Evolutionary conservation across 2,888 invertebrate species (phyloP), one percentile per base, ranked within the genome.

Genomic region (Nomada lathburiana): DNA sequence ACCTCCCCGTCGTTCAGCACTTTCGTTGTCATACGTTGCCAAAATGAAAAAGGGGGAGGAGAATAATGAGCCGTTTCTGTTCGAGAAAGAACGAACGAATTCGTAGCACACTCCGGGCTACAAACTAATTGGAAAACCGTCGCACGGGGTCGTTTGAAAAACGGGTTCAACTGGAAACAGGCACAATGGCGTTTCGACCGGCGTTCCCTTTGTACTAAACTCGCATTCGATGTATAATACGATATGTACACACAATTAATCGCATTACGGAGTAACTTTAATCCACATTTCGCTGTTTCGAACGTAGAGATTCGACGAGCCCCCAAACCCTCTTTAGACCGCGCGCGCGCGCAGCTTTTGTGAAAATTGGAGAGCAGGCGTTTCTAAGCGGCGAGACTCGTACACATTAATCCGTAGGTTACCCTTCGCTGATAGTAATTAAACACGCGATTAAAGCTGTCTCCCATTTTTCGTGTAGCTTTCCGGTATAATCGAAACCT

Each of bases 381-480:
- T 47, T 52, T 53, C n/a, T 23, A 52, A 69, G 44, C 63, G 67
- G 72, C 77, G 62, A 69, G 55, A 64, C 69, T 76, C 59, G 13
- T 53, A 50, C 63, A 55, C 18, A 62, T 69, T 50, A 62, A 23
- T 29, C 52, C 64, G 60, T 82, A 82, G 82, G 59, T 83, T 73
- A 76, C 55, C 73, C 53, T 74, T 70, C 59, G 64, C 68, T 82
- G 42, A 36, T 82, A 72, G 62, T 50, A 47, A 57, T 79, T 82
- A 82, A 72, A 59, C 60, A 76, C 44, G 63, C 75, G 82, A 69
- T 79, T 79, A 78, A 75, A 83, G 81, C 83, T 80, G 70, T 83
- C 73, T 78, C 84, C 88, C 75, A 88, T 47, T 80, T 69, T 83
- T 85, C 82, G 83, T 69, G 70, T 87, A 87, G 88, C 82, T 88